Evolutionary conservation across 2,113 vertebrate species (phyloP).

Genomic region (Struthidea cinerea): DNA sequence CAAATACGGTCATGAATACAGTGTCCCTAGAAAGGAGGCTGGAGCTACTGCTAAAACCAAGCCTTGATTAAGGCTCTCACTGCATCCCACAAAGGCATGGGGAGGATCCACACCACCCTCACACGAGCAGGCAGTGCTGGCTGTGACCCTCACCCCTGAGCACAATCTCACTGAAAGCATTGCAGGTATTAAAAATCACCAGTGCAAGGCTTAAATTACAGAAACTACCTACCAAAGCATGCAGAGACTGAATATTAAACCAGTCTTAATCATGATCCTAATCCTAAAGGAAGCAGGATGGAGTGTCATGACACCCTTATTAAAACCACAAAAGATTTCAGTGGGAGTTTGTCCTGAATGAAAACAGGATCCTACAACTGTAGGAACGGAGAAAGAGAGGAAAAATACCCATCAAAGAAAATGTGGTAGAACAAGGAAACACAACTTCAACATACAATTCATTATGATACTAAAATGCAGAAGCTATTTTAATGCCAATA

Average conservation of each 20-base stretch:
- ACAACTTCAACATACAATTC: neutral
- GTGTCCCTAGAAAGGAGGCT: neutral
- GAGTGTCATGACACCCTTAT: neutral
- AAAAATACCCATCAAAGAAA: neutral
- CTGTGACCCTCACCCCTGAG: neutral
- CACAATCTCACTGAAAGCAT: neutral
- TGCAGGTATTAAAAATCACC: neutral
- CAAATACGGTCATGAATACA: neutral
- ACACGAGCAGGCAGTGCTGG: fast-evolving
- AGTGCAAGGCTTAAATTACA: neutral
- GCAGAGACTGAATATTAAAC: neutral
- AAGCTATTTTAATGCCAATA: neutral
- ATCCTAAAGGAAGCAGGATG: conserved; percentile 11
- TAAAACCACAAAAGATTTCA: neutral
- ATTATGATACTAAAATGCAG: neutral
- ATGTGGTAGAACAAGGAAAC: neutral
- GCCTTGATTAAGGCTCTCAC: neutral
- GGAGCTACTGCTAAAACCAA: neutral
- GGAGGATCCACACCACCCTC: neutral
- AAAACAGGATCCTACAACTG: neutral
- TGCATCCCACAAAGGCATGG: neutral
- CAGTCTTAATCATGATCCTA: conserved; percentile 6
- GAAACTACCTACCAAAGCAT: conserved; percentile 16
- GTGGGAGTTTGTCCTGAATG: neutral
- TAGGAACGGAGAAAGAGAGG: neutral